Evolutionary conservation across 2,888 invertebrate genomes (phyloP), one percentile per base, ranked within the genome.

Genomic region (Pheosia gnoma): DNA sequence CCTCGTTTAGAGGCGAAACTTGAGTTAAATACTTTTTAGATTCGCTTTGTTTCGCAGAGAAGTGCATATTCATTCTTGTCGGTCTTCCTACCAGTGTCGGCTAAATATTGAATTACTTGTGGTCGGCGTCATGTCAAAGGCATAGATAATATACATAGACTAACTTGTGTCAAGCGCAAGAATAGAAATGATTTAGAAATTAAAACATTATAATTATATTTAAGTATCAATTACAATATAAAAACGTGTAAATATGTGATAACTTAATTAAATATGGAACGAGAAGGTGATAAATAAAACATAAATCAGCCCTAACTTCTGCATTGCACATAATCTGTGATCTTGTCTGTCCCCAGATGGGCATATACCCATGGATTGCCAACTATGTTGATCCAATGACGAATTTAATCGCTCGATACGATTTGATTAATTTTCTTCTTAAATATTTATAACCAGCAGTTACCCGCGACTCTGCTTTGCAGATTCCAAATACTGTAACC

Each of bases 231-330:
- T 41, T 41, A 41, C 41, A 5, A 7, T 41, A 41, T 41, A 41
- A 7, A 41, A 3, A 4, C 8, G 49, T 49, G 13, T 52, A 52
- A 52, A 36, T 52, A 52, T 52, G 25, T 36, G 9, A 52, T 36
- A 52, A 52, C 52, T 52, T 52, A 25, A 52, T 36, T n/a, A n/a
- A n/a, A n/a, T n/a, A 52, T 52, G 8, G 11, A 53, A 53, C 9
- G 7, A 7, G 37, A 37, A 10, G 37, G 36, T 5, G 53, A 53
- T 53, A 53, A 37, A 53, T 53, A 53, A 53, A 53, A 36, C 37
- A 53, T 36, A 11, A 36, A 37, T 37, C 4, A 51, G 8, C 5
- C 51, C 3, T 7, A 25, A 51, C 51, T 5, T 7, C 25, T 8
- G n/a, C n/a, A 47, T 51, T 51, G 51, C 51, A 8, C 51, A 51